Conservation (phyloP, 2,797 vertebrate genomes). For the Limosa lapponica region DNA sequence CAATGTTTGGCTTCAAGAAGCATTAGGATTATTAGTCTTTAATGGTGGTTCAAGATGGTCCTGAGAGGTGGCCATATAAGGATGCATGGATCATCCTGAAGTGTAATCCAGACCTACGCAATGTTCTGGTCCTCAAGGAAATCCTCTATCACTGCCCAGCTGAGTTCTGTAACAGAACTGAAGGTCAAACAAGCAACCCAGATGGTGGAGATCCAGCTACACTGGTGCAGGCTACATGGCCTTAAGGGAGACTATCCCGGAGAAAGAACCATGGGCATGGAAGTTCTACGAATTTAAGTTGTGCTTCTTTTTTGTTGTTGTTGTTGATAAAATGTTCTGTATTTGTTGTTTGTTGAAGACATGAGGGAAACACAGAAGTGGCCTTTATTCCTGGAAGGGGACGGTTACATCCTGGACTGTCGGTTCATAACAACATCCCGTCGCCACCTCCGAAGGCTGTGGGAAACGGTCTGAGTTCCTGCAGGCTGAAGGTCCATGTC, state of each 20-base stretch:
- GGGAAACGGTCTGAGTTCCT: conserved; percentile 80
- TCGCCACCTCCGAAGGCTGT: conserved; percentile 59
- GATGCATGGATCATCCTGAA: not conserved
- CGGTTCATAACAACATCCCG: conserved; percentile 78
- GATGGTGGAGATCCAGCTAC: not conserved
- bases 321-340: not conserved
- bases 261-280: not conserved
- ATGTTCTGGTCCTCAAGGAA: not conserved
- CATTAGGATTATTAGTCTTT: not conserved
- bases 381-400: conserved; percentile 91
- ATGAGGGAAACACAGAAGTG: conserved; percentile 84
- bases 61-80: not conserved
- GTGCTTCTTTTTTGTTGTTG: not conserved
- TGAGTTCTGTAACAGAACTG: not conserved
- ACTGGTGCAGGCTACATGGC: not conserved
- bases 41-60: not conserved
- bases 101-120: not conserved
- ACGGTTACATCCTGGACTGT: conserved; percentile 77
- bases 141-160: not conserved
- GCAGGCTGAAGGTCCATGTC: conserved; percentile 86
- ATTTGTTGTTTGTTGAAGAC: conserved; percentile 72
- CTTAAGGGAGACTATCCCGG: not conserved
- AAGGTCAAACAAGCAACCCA: not conserved
- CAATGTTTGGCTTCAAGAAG: not conserved
- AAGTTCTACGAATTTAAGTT: not conserved